These are phyloP conservation scores for Brachypteracias leptosomus DNA, from an alignment of 2,113 vertebrate genomes.

Conservation along the genomic window DNA sequence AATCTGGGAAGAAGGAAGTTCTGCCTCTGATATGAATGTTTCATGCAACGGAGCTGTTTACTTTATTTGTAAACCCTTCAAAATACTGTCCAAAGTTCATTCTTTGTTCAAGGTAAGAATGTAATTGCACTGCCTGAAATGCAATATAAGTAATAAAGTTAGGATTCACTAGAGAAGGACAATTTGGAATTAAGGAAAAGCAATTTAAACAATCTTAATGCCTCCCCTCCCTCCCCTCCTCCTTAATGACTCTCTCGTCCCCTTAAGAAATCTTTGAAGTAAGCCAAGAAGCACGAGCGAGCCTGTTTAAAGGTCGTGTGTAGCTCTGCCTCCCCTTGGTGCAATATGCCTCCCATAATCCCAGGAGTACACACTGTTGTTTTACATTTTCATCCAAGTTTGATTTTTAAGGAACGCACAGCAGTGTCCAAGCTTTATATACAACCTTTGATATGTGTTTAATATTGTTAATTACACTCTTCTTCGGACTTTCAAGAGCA, in stretches of 20 bases:
- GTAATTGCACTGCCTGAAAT: background rate
- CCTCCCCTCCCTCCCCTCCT: background rate
- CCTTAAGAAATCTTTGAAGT: slow-evolving; percentile 13
- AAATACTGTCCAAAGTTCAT: slow-evolving; percentile 22
- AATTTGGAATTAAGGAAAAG: slow-evolving; percentile 29
- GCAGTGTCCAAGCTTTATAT: background rate
- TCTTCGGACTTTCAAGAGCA: slow-evolving; percentile 2
- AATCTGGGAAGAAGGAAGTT: slow-evolving; percentile 37
- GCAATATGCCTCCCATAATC: background rate
- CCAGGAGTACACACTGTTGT: background rate
- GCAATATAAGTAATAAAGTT: background rate
- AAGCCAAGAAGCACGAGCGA: background rate
- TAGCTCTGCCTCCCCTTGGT: background rate
- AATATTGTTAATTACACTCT: slow-evolving; percentile 33
- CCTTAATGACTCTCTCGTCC: background rate
- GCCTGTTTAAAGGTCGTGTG: slow-evolving; percentile 42
- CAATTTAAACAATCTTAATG: slow-evolving; percentile 10
- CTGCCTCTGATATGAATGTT: background rate
- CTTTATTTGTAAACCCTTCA: slow-evolving; percentile 38
- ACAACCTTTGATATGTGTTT: slow-evolving; percentile 30
- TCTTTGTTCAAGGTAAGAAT: slow-evolving; percentile 54
- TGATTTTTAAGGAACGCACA: background rate
- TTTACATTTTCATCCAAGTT: background rate
- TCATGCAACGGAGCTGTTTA: slow-evolving; percentile 42
- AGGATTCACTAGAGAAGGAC: slow-evolving; percentile 43